Evolutionary conservation across 2,888 invertebrate species (phyloP).

Genomic region (Lithosia quadra): DNA sequence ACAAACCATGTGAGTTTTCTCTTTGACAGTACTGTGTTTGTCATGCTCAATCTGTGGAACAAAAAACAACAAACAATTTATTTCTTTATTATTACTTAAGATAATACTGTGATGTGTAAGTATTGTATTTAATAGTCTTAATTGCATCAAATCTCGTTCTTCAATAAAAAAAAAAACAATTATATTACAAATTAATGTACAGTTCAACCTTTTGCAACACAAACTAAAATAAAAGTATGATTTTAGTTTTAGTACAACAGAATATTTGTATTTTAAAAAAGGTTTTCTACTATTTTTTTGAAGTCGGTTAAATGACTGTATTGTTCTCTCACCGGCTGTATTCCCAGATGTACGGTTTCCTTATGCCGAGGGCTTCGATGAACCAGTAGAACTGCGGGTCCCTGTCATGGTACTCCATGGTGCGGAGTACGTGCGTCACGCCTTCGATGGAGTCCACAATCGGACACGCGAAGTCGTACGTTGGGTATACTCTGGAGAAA

Average conservation of each 20-base stretch:
- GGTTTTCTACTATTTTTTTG: too few species aligned
- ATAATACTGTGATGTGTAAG: too few species aligned
- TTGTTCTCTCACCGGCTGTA: conserved; percentile 89
- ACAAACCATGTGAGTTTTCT: conserved; percentile 99
- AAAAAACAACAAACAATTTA: neutral
- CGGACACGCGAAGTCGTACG: conserved; percentile 99
- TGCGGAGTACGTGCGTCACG: conserved; percentile 98
- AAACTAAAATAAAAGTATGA: too few species aligned
- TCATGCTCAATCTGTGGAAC: conserved; percentile 94
- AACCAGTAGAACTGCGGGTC: conserved; percentile 99
- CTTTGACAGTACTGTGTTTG: conserved; percentile 99
- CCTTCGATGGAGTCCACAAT: conserved; percentile 99
- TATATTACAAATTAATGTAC: too few species aligned
- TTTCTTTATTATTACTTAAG: too few species aligned
- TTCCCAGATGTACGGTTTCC: conserved; percentile 98
- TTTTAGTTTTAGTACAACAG: too few species aligned
- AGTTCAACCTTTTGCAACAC: too few species aligned
- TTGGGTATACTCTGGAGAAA: conserved; percentile 96
- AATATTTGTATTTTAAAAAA: too few species aligned
- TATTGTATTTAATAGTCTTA: too few species aligned
- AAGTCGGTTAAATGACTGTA: neutral
- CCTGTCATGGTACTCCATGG: conserved; percentile 99
- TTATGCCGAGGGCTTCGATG: conserved; percentile 93
- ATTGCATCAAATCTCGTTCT: too few species aligned
- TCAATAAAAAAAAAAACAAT: too few species aligned